Conservation (phyloP, 2,888 invertebrate species). For the Anoncus sp. region DNA sequence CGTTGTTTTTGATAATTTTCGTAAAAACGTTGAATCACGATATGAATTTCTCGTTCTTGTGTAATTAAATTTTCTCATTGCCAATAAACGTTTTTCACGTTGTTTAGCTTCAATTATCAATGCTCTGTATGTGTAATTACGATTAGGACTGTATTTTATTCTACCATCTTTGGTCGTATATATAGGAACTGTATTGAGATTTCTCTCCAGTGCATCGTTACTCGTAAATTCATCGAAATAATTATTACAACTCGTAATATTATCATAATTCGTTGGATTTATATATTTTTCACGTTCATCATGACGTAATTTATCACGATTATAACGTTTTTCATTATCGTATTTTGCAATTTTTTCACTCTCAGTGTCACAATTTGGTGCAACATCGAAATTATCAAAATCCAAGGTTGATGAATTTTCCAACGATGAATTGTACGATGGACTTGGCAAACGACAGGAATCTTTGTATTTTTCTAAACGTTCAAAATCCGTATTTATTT, state of each 20-base stretch:
- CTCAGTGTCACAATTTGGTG: conserved; percentile 64
- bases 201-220: conserved; percentile 56
- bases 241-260: conserved; percentile 12
- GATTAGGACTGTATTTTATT: conserved; percentile 81
- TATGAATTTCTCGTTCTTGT: conserved; percentile 34
- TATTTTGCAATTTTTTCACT: conserved; percentile 48
- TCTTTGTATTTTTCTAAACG: no score
- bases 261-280: conserved; percentile 47
- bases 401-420: conserved; percentile 68
- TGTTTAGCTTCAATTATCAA: conserved; percentile 77
- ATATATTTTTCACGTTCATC: conserved; percentile 60
- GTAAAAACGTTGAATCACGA: neutral
- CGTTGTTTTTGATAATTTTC: no score
- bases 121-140: conserved; percentile 77
- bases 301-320: conserved; percentile 51
- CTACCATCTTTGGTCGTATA: conserved; percentile 82
- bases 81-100: conserved; percentile 66
- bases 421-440: conserved; percentile 46
- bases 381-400: conserved; percentile 73
- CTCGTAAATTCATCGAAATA: conserved; percentile 40
- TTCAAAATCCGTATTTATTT: no score
- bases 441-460: conserved; percentile 47
- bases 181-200: conserved; percentile 79
- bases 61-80: conserved; percentile 37
- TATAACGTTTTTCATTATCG: conserved; percentile 42